Evolutionary conservation across 2,797 vertebrate genomes (phyloP).

Genomic region (Leptodactylus fallax): DNA sequence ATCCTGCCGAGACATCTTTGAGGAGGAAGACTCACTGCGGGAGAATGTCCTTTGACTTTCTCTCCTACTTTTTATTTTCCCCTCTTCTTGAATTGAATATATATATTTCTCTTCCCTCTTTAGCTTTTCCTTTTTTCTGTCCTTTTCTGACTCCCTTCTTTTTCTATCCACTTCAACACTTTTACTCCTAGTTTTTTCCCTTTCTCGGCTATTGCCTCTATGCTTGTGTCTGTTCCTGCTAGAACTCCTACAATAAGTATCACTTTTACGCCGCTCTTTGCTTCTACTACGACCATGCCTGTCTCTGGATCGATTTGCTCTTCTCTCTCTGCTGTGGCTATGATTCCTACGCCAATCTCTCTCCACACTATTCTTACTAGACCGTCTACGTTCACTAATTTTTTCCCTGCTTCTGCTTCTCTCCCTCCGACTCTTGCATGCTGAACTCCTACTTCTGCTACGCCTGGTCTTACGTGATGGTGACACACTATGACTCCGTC

Average conservation of each 20-base stretch:
- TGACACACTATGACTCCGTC: conserved; percentile 88
- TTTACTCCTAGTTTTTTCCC: conserved; percentile 88
- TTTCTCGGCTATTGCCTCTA: conserved; percentile 88
- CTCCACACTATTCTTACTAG: conserved; percentile 81
- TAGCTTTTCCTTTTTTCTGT: conserved; percentile 85
- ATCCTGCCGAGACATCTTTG: conserved; percentile 87
- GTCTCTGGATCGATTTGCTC: conserved; percentile 83
- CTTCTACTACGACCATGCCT: conserved; percentile 83
- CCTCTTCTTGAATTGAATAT: conserved; percentile 84
- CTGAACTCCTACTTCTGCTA: conserved; percentile 88
- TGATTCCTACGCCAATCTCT: conserved; percentile 85
- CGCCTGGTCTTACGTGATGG: conserved; percentile 83
- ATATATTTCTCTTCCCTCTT: conserved; percentile 86
- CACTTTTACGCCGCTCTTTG: conserved; percentile 80
- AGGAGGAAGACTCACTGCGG: conserved; percentile 80
- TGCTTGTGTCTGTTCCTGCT: conserved; percentile 86
- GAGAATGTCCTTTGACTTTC: conserved; percentile 84
- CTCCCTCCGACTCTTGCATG: conserved; percentile 84
- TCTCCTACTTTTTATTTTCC: conserved; percentile 80
- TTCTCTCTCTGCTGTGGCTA: conserved; percentile 82
- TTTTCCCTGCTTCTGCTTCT: conserved; percentile 83
- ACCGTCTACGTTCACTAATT: conserved; percentile 85
- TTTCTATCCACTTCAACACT: conserved; percentile 88
- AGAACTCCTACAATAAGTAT: conserved; percentile 70
- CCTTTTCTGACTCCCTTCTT: conserved; percentile 86